Percentiles rank a stretch among this genome's conserved stretches.
These are phyloP conservation scores for Probaryconus sp. DNA, from an alignment of 1,140 invertebrate species.

Conservation along the genomic window DNA sequence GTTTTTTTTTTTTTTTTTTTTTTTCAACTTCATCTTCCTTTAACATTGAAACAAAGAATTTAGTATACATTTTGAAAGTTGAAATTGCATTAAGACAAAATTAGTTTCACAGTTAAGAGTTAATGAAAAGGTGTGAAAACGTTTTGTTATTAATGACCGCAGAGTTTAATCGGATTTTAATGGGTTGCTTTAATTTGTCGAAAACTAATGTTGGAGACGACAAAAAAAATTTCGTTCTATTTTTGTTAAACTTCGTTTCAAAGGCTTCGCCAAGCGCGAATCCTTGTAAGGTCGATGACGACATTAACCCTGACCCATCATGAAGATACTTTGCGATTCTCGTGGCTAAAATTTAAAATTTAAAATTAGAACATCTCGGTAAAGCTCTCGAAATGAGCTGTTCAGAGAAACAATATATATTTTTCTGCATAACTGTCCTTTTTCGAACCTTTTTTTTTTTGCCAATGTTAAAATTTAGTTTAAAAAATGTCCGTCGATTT, in stretches of 20 bases:
- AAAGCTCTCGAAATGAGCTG: background rate
- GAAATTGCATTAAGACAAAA: too few relatives aligned
- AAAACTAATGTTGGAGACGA: background rate
- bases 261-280: slow-evolving; percentile 46
- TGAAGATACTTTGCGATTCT: slow-evolving; percentile 21
- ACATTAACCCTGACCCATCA: slow-evolving; percentile 63
- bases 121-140: too few relatives aligned
- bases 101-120: too few relatives aligned
- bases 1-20: too few relatives aligned
- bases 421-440: background rate
- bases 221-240: slow-evolving; percentile 1
- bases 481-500: too few relatives aligned
- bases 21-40: too few relatives aligned
- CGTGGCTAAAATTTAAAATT: slow-evolving; percentile 14
- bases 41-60: too few relatives aligned
- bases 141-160: too few relatives aligned
- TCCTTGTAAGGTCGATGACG: slow-evolving; percentile 61
- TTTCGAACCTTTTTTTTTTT: slow-evolving; percentile 4
- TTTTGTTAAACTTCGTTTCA: slow-evolving; percentile 21
- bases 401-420: background rate
- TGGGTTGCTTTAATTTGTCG: background rate
- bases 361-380: slow-evolving; percentile 45
- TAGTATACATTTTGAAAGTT: too few relatives aligned
- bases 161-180: background rate
- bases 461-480: background rate